A percentile compares a stretch with the other conserved stretches of the same genome.
phyloP scores from a whole-genome alignment of 2,113 vertebrate genomes.

The Meles meles region DNA sequence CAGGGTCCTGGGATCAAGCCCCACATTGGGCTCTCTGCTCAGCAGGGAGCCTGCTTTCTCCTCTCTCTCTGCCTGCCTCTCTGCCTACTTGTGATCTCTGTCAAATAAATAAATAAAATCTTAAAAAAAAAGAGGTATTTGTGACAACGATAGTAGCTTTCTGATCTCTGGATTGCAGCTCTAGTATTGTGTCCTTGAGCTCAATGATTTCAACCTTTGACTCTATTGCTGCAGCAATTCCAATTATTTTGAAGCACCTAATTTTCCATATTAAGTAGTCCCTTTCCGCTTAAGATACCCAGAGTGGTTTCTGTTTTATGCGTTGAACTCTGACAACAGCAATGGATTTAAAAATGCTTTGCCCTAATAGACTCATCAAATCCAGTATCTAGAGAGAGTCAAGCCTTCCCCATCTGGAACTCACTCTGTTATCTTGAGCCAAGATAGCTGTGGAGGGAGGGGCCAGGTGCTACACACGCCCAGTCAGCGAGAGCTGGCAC shows the following conservation, averaged over 20 bases:
- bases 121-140: neutral
- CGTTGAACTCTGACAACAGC: neutral
- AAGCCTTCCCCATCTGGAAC: conserved; percentile 1
- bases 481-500: neutral
- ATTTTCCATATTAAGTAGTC: neutral
- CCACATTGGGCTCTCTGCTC: too few species aligned
- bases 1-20: too few species aligned
- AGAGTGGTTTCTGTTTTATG: neutral
- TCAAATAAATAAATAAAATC: too few species aligned
- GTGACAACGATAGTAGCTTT: neutral
- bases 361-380: conserved; percentile 40
- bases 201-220: neutral
- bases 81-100: too few species aligned
- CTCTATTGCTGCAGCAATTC: neutral
- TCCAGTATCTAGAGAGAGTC: neutral
- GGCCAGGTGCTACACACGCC: neutral
- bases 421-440: neutral
- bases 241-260: neutral
- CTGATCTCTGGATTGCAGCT: neutral
- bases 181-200: neutral
- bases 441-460: neutral
- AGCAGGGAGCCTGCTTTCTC: too few species aligned
- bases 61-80: too few species aligned
- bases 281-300: neutral
- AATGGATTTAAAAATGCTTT: neutral